phyloP scores from a whole-genome alignment of 2,797 vertebrate genomes.

The Hyperoplus immaculatus region DNA sequence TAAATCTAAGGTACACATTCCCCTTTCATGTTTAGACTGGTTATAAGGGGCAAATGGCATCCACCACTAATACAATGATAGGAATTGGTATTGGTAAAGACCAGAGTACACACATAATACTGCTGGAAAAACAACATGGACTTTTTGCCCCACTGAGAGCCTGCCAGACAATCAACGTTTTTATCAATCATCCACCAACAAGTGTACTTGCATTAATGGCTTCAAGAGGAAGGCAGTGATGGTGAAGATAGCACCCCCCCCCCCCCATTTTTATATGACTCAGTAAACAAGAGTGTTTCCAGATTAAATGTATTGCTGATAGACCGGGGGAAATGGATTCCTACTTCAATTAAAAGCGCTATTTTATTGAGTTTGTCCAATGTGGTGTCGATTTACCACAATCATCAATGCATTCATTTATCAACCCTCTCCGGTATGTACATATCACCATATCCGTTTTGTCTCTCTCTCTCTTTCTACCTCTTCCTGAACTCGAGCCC shows the following conservation, averaged over 20 bases:
- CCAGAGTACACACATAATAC: background rate
- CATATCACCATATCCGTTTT: background rate
- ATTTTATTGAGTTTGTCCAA: background rate
- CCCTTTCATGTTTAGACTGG: conserved; percentile 8
- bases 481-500: background rate
- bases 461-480: background rate
- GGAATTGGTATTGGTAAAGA: background rate
- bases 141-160: background rate
- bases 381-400: background rate
- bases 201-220: background rate
- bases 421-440: background rate
- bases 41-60: background rate
- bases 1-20: conserved; percentile 8
- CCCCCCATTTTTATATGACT: background rate
- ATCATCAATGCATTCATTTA: conserved; percentile 2
- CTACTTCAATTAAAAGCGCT: background rate
- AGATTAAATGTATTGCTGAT: background rate
- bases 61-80: background rate
- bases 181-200: background rate
- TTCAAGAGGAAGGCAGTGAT: background rate
- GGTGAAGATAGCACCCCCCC: background rate
- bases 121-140: background rate
- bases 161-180: background rate
- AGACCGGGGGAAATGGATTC: background rate
- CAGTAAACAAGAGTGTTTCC: background rate